Evolutionary conservation across 2,888 invertebrate genomes (phyloP).

Genomic region (Tachina lurida): DNA sequence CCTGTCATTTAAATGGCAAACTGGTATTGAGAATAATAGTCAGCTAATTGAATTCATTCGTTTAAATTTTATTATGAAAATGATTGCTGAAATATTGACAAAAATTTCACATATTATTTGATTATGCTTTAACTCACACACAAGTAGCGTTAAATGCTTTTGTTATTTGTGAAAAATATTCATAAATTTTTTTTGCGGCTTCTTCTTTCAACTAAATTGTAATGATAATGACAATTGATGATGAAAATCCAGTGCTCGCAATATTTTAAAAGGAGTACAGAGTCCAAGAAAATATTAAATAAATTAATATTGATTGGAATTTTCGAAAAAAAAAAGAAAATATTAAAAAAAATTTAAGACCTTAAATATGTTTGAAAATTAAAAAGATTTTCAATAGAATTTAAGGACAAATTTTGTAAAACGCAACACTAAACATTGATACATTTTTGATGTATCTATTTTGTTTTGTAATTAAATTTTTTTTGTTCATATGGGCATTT

Average conservation of each 20-base stretch:
- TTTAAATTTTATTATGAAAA: neutral
- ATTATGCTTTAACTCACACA: neutral
- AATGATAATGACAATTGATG: conserved; percentile 37
- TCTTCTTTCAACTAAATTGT: conserved; percentile 37
- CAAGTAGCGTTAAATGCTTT: too few species aligned
- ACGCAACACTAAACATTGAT: too few species aligned
- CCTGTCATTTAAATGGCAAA: too few species aligned
- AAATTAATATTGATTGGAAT: neutral
- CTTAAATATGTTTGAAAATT: neutral
- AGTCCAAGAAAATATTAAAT: neutral
- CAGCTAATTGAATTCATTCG: too few species aligned
- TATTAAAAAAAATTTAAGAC: neutral
- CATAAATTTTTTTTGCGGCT: too few species aligned
- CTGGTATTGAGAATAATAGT: too few species aligned
- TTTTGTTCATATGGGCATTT: too few species aligned
- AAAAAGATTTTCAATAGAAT: neutral
- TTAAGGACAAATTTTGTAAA: too few species aligned
- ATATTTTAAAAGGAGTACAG: neutral
- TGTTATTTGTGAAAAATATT: neutral
- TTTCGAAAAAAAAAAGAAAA: neutral
- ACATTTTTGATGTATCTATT: too few species aligned
- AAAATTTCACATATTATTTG: too few species aligned
- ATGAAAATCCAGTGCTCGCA: conserved; percentile 29
- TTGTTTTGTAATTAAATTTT: too few species aligned
- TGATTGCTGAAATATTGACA: neutral